Conservation (phyloP, 2,113 vertebrate species). For the Ophthalmolycus amberensis region DNA sequence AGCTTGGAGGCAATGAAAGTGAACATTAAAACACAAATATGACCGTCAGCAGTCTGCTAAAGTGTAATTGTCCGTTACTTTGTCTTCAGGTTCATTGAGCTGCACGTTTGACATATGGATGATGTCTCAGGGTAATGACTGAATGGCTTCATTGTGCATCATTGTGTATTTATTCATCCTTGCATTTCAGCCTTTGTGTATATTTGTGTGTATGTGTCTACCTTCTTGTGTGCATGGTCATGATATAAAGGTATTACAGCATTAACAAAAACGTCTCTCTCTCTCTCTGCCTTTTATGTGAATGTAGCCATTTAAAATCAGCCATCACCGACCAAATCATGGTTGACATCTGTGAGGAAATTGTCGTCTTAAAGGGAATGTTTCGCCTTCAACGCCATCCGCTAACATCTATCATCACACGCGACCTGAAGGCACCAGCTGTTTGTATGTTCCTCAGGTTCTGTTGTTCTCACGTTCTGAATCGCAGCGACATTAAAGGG, state of each 20-base stretch:
- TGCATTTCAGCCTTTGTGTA: background rate
- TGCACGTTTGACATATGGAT: constrained; percentile 20
- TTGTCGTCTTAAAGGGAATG: constrained; percentile 12
- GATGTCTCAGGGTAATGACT: constrained; percentile 19
- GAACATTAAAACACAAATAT: constrained; percentile 29
- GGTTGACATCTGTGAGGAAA: constrained; percentile 33
- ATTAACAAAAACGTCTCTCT: background rate
- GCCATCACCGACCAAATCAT: constrained; percentile 37
- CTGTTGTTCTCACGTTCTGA: background rate
- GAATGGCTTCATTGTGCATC: background rate
- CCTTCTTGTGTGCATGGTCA: background rate
- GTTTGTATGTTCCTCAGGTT: constrained; percentile 13
- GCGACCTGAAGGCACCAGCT: constrained; percentile 31
- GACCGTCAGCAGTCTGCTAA: background rate
- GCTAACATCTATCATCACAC: constrained; percentile 32
- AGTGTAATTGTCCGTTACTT: constrained; percentile 6
- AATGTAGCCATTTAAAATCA: constrained; percentile 42
- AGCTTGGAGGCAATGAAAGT: constrained; percentile 9
- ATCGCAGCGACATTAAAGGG: background rate
- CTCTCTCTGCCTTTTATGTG: background rate
- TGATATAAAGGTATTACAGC: background rate
- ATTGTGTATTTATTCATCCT: constrained; percentile 3
- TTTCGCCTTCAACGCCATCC: constrained; percentile 51
- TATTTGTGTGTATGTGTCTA: background rate
- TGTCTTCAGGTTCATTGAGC: constrained; percentile 21